Percentiles rank a stretch among this genome's conserved stretches.
Conservation (phyloP, 1,140 invertebrate genomes). For the Drosophila nasuta region DNA sequence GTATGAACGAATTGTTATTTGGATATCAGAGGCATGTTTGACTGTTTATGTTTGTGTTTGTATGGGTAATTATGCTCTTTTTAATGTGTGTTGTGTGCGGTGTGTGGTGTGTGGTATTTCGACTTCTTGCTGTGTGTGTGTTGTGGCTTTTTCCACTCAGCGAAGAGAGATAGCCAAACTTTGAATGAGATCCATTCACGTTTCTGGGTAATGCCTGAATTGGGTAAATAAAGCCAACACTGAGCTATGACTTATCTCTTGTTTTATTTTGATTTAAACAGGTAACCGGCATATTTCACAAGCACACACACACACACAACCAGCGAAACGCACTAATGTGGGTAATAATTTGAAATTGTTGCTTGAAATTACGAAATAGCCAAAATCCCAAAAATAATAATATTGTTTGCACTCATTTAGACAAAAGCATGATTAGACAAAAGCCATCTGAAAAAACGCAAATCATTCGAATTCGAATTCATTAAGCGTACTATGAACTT, state of each 20-base stretch:
- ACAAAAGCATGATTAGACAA: slow-evolving; percentile 37
- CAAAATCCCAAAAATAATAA: slow-evolving; percentile 15
- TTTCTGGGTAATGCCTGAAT: slow-evolving; percentile 30
- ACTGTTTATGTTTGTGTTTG: slow-evolving; percentile 39
- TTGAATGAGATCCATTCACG: slow-evolving; percentile 74
- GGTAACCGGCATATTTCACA: slow-evolving; percentile 29
- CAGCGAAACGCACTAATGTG: neutral
- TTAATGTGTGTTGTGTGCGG: slow-evolving; percentile 17
- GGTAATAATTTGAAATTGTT: slow-evolving; percentile 41
- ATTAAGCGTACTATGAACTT: slow-evolving; percentile 66
- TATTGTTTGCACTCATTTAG: slow-evolving; percentile 14
- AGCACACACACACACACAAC: neutral
- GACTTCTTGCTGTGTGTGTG: slow-evolving; percentile 18
- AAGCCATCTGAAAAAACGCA: slow-evolving; percentile 56
- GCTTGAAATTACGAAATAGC: slow-evolving; percentile 62
- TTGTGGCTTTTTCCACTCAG: slow-evolving; percentile 77
- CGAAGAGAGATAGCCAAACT: slow-evolving; percentile 54
- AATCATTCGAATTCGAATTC: slow-evolving; percentile 67
- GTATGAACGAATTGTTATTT: slow-evolving; percentile 11
- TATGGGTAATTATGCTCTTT: slow-evolving; percentile 48
- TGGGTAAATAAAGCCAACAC: slow-evolving; percentile 21
- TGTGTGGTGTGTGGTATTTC: slow-evolving; percentile 5
- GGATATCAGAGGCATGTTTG: slow-evolving; percentile 28
- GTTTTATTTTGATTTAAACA: slow-evolving; percentile 44
- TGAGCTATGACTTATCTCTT: slow-evolving; percentile 5